Conservation (phyloP, 2,888 invertebrate species). For the Hyalella azteca region DNA sequence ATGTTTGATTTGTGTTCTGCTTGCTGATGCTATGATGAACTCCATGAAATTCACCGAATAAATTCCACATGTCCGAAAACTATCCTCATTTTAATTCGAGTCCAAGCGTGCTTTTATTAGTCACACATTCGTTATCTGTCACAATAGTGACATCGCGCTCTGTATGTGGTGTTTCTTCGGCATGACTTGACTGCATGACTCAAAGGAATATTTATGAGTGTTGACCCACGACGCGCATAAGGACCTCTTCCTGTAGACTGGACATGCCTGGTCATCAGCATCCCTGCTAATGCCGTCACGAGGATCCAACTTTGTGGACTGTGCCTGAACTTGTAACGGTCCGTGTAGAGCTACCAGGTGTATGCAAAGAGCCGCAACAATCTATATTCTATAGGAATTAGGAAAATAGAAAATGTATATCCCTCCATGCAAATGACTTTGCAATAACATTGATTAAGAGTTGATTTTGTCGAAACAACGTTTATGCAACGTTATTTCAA, state of each 20-base stretch:
- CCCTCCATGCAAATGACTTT: no score
- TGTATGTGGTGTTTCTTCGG: background rate
- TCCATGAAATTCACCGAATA: background rate
- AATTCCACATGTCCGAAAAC: background rate
- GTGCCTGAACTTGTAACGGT: background rate
- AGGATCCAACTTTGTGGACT: slow-evolving; percentile 10
- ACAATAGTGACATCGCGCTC: background rate
- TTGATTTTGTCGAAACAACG: no score
- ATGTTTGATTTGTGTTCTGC: no score
- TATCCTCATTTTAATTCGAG: background rate
- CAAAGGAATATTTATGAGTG: slow-evolving; percentile 18
- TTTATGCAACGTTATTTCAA: no score
- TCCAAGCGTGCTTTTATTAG: background rate
- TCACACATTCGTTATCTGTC: background rate
- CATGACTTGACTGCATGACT: background rate
- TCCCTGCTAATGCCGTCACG: background rate
- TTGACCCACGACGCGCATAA: background rate
- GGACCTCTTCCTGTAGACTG: background rate
- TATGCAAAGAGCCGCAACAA: no score
- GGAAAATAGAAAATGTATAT: no score
- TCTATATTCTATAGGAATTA: no score
- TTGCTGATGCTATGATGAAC: background rate
- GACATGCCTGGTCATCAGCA: background rate
- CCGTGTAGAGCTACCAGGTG: background rate
- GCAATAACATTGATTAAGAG: no score